phyloP scores from a whole-genome alignment of 2,797 vertebrate genomes.

The Diplodus puntazzo region DNA sequence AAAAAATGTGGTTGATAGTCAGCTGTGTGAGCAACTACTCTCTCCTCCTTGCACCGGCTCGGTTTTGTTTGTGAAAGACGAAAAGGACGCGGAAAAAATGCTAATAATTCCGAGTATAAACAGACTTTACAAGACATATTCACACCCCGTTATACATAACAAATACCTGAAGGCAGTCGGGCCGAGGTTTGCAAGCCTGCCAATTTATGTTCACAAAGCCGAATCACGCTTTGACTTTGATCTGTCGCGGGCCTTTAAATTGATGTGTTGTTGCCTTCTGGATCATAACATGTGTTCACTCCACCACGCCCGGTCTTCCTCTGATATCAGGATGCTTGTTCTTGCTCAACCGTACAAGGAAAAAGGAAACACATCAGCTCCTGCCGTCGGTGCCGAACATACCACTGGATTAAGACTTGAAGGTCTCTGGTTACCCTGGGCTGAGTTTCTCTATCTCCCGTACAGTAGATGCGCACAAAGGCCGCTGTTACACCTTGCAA shows the following conservation, averaged over 20 bases:
- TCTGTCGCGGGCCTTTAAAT: conserved; percentile 41
- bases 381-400: conserved; percentile 20
- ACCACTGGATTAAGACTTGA: conserved; percentile 42
- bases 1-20: not conserved
- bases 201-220: conserved; percentile 36
- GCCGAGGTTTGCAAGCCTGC: conserved; percentile 5
- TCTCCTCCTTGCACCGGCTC: not conserved
- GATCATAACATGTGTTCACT: conserved; percentile 49
- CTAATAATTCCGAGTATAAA: conserved; percentile 10
- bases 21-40: not conserved
- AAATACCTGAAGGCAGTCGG: conserved; percentile 30
- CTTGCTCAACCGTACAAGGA: not conserved
- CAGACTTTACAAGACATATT: conserved; percentile 5
- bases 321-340: conserved; percentile 20
- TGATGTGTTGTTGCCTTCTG: conserved; percentile 45
- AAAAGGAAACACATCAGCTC: conserved; percentile 41
- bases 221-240: conserved; percentile 48
- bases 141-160: conserved; percentile 1
- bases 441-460: conserved; percentile 39
- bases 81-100: conserved; percentile 3
- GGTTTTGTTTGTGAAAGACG: conserved; percentile 21
- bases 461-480: conserved; percentile 43
- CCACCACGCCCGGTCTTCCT: conserved; percentile 38
- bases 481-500: conserved; percentile 64
- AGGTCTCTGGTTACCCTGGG: conserved; percentile 60